Base-by-base conservation (phyloP, 2,113 vertebrate species). In the Sebastes schlegelii region DNA sequence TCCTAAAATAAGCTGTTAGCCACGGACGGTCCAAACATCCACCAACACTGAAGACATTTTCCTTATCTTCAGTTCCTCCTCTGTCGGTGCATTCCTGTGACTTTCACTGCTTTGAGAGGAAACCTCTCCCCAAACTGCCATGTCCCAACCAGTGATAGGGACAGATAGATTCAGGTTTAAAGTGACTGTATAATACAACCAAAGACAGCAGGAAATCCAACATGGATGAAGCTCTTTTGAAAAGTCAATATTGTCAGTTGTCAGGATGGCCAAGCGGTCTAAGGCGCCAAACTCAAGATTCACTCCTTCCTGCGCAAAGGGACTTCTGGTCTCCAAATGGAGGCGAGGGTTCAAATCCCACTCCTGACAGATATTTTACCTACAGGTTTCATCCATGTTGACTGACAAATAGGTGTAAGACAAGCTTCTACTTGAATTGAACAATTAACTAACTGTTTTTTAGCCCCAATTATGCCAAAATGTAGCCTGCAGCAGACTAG, bases 331-430 rank as follows among this genome's bases (percentile, higher is more conserved):
- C 97, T 97, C 96, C 94, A 72, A 7, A 93, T 96, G 94, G 96
- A 96, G 96, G 95, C 94, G 95, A 96, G 95, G 96, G 96, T 96
- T 96, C 94, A 95, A 97, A 96, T 95, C 96, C 96, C 96, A 94
- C 95, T 96, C 95, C 95, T 96, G 95, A 96, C 95, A 96, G 0
- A 0, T 0, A 0, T 61, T 75, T 71, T 69, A 49, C 12, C 34
- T 21, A 21, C 14, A 65, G 19, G 8, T 40, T 34, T 40, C 3
- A 13, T 49, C 12, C 21, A 19, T 55, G 5, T 8, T n/a, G 4
- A 5, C 11, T n/a, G 42, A n/a, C n/a, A 16, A 64, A 64, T 45
- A 43, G 5, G 13, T 46, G 8, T n/a, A 43, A 63, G 17, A 12
- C 14, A 17, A 17, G 34, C 11, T n/a, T 63, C 10, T 26, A 26